Percentiles rank a stretch among this genome's conserved stretches.
phyloP scores from a whole-genome alignment of 1,140 invertebrate genomes.

The Vanessa tameamea region DNA sequence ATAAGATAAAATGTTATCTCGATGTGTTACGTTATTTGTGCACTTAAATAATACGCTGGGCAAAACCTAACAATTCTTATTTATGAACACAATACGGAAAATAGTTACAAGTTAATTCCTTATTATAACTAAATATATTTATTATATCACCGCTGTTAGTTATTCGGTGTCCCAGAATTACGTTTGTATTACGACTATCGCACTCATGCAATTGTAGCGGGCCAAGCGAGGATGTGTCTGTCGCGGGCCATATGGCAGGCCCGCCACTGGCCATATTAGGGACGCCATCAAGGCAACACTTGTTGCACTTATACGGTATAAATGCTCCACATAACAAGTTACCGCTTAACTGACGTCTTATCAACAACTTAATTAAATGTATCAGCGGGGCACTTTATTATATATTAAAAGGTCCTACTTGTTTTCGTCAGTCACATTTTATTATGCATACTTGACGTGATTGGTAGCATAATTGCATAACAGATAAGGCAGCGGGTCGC shows the following conservation, averaged over 20 bases:
- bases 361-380: conserved; percentile 46
- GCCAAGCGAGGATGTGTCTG: conserved; percentile 68
- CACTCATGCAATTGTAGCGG: conserved; percentile 50
- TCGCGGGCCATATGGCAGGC: conserved; percentile 73
- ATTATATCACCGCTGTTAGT: neutral
- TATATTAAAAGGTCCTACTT: conserved; percentile 40
- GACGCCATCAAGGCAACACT: conserved; percentile 74
- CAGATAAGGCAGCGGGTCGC: conserved; percentile 59
- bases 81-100: conserved; percentile 4
- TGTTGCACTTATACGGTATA: conserved; percentile 79
- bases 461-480: conserved; percentile 58
- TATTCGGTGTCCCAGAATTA: conserved; percentile 43
- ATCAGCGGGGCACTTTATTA: conserved; percentile 41
- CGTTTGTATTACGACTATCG: conserved; percentile 48
- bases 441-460: conserved; percentile 40
- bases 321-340: conserved; percentile 69
- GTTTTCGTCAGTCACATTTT: conserved; percentile 37
- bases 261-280: conserved; percentile 71
- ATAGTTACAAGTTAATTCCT: neutral
- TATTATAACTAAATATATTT: neutral
- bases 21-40: neutral
- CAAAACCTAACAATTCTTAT: neutral
- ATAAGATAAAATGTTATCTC: neutral
- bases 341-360: conserved; percentile 53
- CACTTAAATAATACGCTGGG: neutral